Base-by-base conservation (phyloP, 64 coral and sea anemone genomes). In the Exaiptasia diaphana region DNA sequence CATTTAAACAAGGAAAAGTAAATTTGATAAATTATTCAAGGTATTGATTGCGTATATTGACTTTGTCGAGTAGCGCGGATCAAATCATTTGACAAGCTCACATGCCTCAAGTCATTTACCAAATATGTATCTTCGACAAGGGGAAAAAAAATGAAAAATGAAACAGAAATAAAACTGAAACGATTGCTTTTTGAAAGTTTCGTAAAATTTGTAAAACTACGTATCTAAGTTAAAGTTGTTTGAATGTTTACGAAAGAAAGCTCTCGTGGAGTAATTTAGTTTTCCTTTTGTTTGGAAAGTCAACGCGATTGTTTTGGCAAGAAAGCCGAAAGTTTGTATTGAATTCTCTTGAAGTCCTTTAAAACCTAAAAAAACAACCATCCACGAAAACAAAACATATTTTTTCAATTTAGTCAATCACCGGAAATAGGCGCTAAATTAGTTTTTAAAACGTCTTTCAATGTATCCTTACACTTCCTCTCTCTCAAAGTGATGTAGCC, bases 401-500 rank as follows among this genome's bases (percentile, higher is more conserved):
- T 25, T 64, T 64, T 64, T 64, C 61, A 32, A 13, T 65, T 65
- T 65, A 20, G 26, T 65, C 61, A 65, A 65, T 65, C 13, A 24
- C 61, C 61, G 61, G 61, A 65, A 35, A 65, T 65, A 65, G 61
- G 30, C 61, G 61, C 61, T 65, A 65, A 65, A 65, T 65, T 65
- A 35, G n/a, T 65, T 65, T 65, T 65, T 65, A 65, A 65, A 65
- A 65, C 61, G 61, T 37, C 61, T 65, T 65, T 65, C 31, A 65
- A 32, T 65, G 61, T 65, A 65, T 65, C 61, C 30, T 28, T 10
- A 1, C 3, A 35, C 15, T 17, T 23, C 38, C 38, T 20, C 61
- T 65, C 32, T 35, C 61, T 38, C 38, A 36, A 20, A 65, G n/a
- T 35, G 38, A 65, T 4, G 17, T 4, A 9, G 38, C 15, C 2